phyloP scores from a whole-genome alignment of 1,140 invertebrate species.

The Drosophila punjabiensis region DNA sequence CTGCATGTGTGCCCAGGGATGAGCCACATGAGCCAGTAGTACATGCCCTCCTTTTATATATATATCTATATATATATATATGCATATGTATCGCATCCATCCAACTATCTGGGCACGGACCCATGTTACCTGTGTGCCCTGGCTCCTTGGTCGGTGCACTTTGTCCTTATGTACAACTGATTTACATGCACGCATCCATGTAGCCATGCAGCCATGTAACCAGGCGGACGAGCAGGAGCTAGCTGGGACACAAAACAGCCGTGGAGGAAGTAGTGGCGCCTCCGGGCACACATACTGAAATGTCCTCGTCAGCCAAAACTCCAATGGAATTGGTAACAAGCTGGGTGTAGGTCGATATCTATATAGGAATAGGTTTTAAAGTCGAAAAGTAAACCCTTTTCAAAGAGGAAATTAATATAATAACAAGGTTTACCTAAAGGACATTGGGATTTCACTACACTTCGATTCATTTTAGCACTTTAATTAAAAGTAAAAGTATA shows the following conservation, averaged over 20 bases:
- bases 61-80: not conserved
- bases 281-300: not conserved
- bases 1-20: constrained; percentile 9
- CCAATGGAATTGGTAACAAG: not conserved
- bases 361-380: not conserved
- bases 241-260: not conserved
- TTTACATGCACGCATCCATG: constrained; percentile 15
- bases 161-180: constrained; percentile 12
- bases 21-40: constrained; percentile 6
- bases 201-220: not conserved
- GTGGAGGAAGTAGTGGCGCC: not conserved
- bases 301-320: not conserved
- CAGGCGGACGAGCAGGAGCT: not conserved
- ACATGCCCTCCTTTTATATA: not conserved
- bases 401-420: not conserved
- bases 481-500: not conserved
- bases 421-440: not conserved
- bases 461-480: not conserved
- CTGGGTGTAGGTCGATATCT: not conserved
- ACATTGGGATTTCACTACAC: not conserved
- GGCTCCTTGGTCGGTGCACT: constrained; percentile 4
- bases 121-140: not conserved
- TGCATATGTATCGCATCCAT: constrained; percentile 2
- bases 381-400: not conserved
- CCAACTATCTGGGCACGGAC: constrained; percentile 9